phyloP scores from a whole-genome alignment of 2,888 invertebrate species.

The Aphidius colemani region DNA sequence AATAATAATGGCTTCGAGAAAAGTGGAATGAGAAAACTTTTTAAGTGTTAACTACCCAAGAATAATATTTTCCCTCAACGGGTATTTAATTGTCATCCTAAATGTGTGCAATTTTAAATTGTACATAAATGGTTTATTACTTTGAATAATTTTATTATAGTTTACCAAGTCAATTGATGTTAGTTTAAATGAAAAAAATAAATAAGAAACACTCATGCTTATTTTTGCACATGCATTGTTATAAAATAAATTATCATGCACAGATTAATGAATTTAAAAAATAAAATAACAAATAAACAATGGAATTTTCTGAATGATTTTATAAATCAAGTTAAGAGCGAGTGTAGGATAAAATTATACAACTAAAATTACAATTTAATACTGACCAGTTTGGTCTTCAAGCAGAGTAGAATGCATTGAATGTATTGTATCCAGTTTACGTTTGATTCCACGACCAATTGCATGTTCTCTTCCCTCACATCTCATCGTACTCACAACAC shows the following conservation, averaged over 20 bases:
- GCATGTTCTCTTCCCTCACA: conserved; percentile 56
- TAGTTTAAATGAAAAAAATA: conserved; percentile 9
- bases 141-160: no score
- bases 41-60: no score
- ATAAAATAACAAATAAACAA: conserved; percentile 15
- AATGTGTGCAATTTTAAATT: neutral
- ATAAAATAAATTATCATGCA: conserved; percentile 25
- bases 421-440: conserved; percentile 60
- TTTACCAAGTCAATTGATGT: neutral
- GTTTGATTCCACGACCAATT: conserved; percentile 59
- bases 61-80: no score
- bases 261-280: conserved; percentile 12
- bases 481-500: conserved; percentile 59
- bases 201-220: neutral
- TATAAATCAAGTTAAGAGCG: no score
- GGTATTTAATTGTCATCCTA: no score
- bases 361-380: conserved; percentile 50
- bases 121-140: neutral
- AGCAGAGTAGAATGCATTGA: conserved; percentile 60
- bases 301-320: conserved; percentile 10
- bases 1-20: no score
- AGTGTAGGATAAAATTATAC: conserved; percentile 11
- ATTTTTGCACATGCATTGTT: conserved; percentile 18
- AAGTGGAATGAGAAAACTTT: no score
- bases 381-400: conserved; percentile 61